Evolutionary conservation across 2,113 vertebrate genomes (phyloP), one percentile per base, ranked within the genome.

Genomic region (Andinoacara biseriatus): DNA sequence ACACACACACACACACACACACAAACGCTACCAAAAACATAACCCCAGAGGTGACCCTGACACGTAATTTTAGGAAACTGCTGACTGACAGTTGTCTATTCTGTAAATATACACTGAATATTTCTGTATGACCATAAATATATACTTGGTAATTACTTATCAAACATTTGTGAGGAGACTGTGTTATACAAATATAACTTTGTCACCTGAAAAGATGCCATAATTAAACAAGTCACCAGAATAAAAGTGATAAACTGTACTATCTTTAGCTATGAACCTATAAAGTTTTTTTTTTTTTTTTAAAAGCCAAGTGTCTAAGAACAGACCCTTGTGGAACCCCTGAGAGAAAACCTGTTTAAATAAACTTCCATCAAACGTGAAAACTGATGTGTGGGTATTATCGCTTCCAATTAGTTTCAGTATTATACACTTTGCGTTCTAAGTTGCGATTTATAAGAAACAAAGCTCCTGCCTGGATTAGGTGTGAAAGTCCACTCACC

Each of bases 291-390:
- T 26, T 26, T 2, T 26, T 26, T 26, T 26, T 26, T 26, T 26
- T 2, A 26, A 26, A 26, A 26, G 26, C 26, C 26, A 26, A 52
- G 49, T 69, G 65, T 29, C 65, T 69, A 43, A 31, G 43, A 20
- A 20, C 3, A 15, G 46, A 72, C 26, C 43, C 43, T 29, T 52
- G 43, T 72, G 43, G 65, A 72, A 52, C 65, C 67, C 65, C 43
- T 52, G 65, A 72, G 26, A 0, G 0, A 31, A 72, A 72, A 49
- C 18, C 17, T 13, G 40, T 67, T 26, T 40, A 2, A 40, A 13
- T 46, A 46, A 46, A 46, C 43, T 15, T 69, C 15, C 35, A 22
- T 40, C 24, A 24, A 63, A 63, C 6, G 8, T 40, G 38, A 67
- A 67, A 69, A 1, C 65, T 52, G 43, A 69, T 69, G 43, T 72